phyloP scores from a whole-genome alignment of 2,113 vertebrate species.

The Donacobius atricapilla region DNA sequence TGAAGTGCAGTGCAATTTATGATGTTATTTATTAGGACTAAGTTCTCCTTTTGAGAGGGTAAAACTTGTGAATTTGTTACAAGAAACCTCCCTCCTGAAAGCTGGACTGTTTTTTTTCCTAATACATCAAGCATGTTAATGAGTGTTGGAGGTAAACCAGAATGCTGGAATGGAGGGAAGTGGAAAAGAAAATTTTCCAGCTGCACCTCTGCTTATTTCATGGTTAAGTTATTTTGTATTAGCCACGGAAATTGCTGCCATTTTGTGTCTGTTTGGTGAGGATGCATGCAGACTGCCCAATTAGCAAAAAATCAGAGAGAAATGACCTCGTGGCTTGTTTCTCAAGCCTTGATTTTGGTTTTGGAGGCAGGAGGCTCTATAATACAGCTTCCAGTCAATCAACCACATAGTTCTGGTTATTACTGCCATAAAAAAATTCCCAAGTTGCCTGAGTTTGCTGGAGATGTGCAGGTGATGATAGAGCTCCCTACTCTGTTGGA shows the following conservation, averaged over 20 bases:
- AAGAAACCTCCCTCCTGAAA: not conserved
- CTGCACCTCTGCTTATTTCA: constrained; percentile 53
- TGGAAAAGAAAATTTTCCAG: constrained; percentile 23
- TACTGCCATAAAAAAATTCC: not conserved
- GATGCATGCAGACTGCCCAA: constrained; percentile 47
- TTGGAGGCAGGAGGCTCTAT: not conserved
- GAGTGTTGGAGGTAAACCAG: constrained; percentile 10
- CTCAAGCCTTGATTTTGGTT: not conserved
- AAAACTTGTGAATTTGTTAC: not conserved
- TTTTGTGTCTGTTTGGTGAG: not conserved
- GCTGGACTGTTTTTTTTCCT: not conserved
- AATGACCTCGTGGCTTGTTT: not conserved
- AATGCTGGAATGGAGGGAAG: not conserved
- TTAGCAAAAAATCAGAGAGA: constrained; percentile 1
- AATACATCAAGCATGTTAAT: not conserved
- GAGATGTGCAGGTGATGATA: not conserved
- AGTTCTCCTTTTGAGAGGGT: not conserved
- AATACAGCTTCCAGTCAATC: not conserved
- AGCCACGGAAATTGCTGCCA: constrained; percentile 18
- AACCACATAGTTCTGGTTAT: not conserved
- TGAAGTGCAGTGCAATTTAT: not conserved
- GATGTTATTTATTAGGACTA: not conserved
- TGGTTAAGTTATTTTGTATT: constrained; percentile 54
- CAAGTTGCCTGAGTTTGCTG: not conserved
- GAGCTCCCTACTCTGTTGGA: not conserved